Conservation (phyloP, 2,113 vertebrate species). For the Sorex araneus region DNA sequence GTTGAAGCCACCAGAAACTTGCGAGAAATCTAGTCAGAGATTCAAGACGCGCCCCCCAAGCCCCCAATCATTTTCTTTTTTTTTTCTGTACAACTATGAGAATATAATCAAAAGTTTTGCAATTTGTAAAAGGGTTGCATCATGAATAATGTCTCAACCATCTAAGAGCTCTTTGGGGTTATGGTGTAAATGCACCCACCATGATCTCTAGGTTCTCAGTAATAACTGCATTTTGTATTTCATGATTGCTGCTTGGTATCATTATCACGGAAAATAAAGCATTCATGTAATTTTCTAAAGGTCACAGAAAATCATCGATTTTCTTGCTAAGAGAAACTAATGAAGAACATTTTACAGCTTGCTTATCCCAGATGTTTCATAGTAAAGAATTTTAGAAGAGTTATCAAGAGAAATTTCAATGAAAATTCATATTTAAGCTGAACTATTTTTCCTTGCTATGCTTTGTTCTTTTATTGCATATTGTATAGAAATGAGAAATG, state of each 20-base stretch:
- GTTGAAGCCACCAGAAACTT: too few relatives aligned
- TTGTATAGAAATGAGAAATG: conserved; percentile 30
- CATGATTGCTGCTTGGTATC: not conserved
- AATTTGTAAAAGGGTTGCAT: not conserved
- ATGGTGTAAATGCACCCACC: not conserved
- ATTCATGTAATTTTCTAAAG: conserved; percentile 53
- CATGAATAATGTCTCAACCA: not conserved
- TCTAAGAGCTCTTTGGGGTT: not conserved
- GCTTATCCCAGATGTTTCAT: conserved; percentile 35
- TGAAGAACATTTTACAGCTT: not conserved
- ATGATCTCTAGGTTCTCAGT: not conserved
- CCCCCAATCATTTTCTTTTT: too few relatives aligned
- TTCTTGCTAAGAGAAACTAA: conserved; percentile 52
- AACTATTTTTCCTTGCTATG: not conserved
- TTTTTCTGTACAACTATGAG: too few relatives aligned
- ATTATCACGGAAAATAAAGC: conserved; percentile 34
- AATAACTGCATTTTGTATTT: not conserved
- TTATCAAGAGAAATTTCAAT: conserved; percentile 59
- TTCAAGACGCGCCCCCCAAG: too few relatives aligned
- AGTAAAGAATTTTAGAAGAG: not conserved
- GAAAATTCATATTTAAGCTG: conserved; percentile 59
- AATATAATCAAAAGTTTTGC: too few relatives aligned
- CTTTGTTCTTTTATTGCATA: not conserved
- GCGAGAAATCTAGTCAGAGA: too few relatives aligned
- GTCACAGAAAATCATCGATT: conserved; percentile 34